Evolutionary conservation across 2,797 vertebrate genomes (phyloP).

Genomic region (Liparis tanakae): DNA sequence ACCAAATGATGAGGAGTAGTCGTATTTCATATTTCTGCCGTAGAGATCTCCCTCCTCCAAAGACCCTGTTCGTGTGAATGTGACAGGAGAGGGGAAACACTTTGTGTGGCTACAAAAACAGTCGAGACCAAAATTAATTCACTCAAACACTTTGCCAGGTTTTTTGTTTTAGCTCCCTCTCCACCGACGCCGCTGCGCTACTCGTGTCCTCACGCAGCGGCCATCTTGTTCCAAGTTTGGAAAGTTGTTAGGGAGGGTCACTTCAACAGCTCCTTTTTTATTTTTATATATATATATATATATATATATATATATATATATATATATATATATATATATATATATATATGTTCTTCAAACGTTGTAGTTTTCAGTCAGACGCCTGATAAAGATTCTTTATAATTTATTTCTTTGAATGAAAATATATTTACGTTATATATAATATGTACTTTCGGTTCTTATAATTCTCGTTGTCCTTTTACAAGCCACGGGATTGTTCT

Average conservation of each 20-base stretch:
- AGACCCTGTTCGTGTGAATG: conserved; percentile 76
- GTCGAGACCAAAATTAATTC: conserved; percentile 75
- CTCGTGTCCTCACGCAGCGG: conserved; percentile 53
- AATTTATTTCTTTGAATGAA: conserved; percentile 89
- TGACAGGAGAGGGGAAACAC: conserved; percentile 60
- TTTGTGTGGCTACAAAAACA: conserved; percentile 73
- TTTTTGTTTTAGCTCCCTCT: conserved; percentile 52
- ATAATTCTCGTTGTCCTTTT: conserved; percentile 65
- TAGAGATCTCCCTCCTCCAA: conserved; percentile 51
- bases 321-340: no score
- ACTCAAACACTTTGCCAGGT: conserved; percentile 59
- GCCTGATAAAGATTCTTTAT: conserved; percentile 83
- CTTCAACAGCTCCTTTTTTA: conserved; percentile 54
- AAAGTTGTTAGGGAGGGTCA: conserved; percentile 65
- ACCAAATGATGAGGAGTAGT: conserved; percentile 47
- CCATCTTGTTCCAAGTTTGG: conserved; percentile 65
- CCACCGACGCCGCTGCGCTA: conserved; percentile 27
- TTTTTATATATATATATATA: no score
- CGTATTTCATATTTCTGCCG: conserved; percentile 50
- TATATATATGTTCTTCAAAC: conserved; percentile 65
- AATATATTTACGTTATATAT: conserved; percentile 89
- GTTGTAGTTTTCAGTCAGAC: conserved; percentile 77
- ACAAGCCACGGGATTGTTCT: conserved; percentile 36
- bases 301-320: no score
- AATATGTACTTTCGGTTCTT: conserved; percentile 79